Evolutionary conservation across 2,797 vertebrate species (phyloP).

Genomic region (Alectoris magna): DNA sequence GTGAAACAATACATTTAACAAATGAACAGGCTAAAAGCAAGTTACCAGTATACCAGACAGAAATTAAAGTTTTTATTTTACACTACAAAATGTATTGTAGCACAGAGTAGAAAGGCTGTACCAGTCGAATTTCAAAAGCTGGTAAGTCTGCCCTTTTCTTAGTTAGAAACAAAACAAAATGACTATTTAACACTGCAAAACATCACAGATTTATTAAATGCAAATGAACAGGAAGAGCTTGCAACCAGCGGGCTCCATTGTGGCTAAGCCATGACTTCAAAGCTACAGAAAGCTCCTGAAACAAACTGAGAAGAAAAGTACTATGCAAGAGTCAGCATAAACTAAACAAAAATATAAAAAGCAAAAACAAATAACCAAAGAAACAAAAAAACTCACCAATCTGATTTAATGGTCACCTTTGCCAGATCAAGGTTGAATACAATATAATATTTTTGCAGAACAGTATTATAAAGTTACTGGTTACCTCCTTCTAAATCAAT

Average conservation of each 20-base stretch:
- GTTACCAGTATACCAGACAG: neutral
- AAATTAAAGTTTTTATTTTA: neutral
- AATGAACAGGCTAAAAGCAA: neutral
- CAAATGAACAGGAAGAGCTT: neutral
- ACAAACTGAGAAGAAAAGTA: neutral
- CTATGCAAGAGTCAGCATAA: neutral
- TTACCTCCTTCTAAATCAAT: neutral
- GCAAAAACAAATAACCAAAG: too few relatives aligned
- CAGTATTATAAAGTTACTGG: too few relatives aligned
- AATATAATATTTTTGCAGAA: neutral
- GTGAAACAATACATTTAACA: neutral
- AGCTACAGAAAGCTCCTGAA: neutral
- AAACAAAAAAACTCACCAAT: accelerated
- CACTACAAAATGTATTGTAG: neutral
- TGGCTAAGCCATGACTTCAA: neutral
- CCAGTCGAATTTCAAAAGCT: too few relatives aligned
- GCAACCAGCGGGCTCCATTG: too few relatives aligned
- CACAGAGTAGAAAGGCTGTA: neutral
- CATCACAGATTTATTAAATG: neutral
- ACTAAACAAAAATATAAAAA: too few relatives aligned
- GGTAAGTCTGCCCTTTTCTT: too few relatives aligned
- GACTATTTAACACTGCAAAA: neutral
- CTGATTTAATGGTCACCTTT: neutral
- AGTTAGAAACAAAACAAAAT: too few relatives aligned
- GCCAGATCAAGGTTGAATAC: neutral